Percentiles rank a stretch among this genome's conserved stretches.
phyloP scores from a whole-genome alignment of 2,113 vertebrate species.

The Eira barbara region DNA sequence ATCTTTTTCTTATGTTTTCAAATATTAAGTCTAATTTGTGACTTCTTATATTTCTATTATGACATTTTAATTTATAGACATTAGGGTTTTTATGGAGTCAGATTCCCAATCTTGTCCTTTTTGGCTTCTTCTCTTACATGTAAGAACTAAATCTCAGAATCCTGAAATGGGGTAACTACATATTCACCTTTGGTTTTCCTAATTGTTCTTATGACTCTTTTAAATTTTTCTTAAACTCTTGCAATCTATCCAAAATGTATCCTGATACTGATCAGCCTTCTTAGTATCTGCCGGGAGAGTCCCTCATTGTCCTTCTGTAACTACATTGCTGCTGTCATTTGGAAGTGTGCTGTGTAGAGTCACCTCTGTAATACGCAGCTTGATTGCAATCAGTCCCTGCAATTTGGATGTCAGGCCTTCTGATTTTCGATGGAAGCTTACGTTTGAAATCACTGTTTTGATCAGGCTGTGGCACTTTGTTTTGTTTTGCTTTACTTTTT shows the following conservation, averaged over 20 bases:
- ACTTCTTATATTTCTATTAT: background rate
- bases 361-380: background rate
- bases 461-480: background rate
- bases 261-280: background rate
- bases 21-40: background rate
- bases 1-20: conserved; percentile 5
- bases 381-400: conserved; percentile 17
- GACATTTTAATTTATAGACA: background rate
- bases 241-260: background rate
- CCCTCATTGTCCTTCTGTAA: too few relatives aligned
- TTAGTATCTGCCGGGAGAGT: background rate
- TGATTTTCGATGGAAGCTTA: background rate
- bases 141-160: background rate
- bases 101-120: background rate
- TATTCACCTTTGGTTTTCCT: background rate
- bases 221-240: background rate
- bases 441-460: conserved; percentile 8
- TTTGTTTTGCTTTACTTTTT: conserved; percentile 31
- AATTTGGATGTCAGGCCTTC: conserved; percentile 14
- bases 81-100: background rate
- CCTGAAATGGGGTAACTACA: background rate
- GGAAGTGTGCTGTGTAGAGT: background rate
- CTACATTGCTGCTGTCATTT: background rate
- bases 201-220: background rate
- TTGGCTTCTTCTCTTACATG: background rate